Evolutionary conservation across 2,113 vertebrate species (phyloP).

Genomic region (Opisthocomus hoazin): DNA sequence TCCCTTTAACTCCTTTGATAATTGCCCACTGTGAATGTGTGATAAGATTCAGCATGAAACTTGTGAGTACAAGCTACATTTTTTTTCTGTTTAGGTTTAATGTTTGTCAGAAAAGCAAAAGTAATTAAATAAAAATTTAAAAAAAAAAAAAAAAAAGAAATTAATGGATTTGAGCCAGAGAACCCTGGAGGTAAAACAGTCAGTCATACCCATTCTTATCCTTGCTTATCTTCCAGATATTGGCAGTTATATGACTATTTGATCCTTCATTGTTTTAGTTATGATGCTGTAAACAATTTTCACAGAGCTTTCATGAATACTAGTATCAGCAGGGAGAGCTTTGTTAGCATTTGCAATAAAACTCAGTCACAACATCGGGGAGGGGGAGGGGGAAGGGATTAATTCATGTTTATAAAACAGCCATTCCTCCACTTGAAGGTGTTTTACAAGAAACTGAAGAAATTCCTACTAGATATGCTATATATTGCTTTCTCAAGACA

Average conservation of each 20-base stretch:
- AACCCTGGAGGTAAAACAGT: not conserved
- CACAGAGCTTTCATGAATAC: not conserved
- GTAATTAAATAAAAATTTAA: not conserved
- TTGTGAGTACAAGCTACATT: not conserved
- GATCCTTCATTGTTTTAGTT: not conserved
- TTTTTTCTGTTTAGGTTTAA: not conserved
- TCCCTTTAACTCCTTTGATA: not conserved
- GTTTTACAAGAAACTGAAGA: not conserved
- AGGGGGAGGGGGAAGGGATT: too few species aligned
- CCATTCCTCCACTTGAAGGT: not conserved
- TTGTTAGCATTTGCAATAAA: not conserved
- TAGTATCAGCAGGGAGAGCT: not conserved
- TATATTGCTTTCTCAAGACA: not conserved
- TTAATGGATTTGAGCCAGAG: not conserved
- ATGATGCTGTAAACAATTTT: not conserved
- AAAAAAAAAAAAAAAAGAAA: not conserved
- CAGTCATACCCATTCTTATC: not conserved
- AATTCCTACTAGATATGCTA: not conserved
- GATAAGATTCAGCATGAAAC: not conserved
- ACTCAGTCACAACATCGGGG: not conserved
- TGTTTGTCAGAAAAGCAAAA: not conserved
- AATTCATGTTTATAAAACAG: not conserved
- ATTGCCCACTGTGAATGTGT: not conserved
- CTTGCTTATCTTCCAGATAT: not conserved
- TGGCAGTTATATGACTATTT: not conserved